These are phyloP conservation scores for Amblyraja radiata DNA, from an alignment of 2,797 vertebrate genomes.

Conservation along the genomic window DNA sequence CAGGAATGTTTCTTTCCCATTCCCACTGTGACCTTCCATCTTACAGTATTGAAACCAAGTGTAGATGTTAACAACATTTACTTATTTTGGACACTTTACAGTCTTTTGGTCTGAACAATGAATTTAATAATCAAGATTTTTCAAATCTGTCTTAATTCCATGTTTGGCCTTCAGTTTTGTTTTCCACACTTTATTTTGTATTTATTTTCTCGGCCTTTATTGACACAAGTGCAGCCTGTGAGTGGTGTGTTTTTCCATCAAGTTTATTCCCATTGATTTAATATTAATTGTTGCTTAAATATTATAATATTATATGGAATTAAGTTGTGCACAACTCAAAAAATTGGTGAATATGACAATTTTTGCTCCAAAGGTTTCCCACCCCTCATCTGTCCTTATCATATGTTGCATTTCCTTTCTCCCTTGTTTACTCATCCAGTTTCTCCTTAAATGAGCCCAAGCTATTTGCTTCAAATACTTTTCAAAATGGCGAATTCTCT, in stretches of 20 bases:
- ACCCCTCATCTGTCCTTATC: background rate
- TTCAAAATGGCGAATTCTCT: background rate
- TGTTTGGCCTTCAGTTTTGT: background rate
- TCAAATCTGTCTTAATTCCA: background rate
- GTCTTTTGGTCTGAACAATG: too few relatives aligned
- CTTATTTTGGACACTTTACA: background rate
- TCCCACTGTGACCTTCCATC: background rate
- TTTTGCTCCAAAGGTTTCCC: background rate
- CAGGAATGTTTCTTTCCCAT: background rate
- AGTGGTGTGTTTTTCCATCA: background rate
- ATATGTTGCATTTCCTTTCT: background rate
- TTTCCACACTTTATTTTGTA: background rate
- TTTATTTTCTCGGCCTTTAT: background rate
- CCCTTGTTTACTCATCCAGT: background rate
- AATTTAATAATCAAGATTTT: too few relatives aligned
- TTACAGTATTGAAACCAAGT: background rate
- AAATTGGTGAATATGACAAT: background rate
- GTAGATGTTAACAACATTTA: background rate
- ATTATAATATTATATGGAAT: background rate
- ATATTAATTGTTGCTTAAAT: background rate
- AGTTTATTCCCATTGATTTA: background rate
- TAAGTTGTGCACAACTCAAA: background rate
- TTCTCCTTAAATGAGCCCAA: background rate
- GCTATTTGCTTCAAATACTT: background rate
- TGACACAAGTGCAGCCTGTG: background rate